Conservation (phyloP, 2,888 invertebrate species). For the Scaptomyza reducta region DNA sequence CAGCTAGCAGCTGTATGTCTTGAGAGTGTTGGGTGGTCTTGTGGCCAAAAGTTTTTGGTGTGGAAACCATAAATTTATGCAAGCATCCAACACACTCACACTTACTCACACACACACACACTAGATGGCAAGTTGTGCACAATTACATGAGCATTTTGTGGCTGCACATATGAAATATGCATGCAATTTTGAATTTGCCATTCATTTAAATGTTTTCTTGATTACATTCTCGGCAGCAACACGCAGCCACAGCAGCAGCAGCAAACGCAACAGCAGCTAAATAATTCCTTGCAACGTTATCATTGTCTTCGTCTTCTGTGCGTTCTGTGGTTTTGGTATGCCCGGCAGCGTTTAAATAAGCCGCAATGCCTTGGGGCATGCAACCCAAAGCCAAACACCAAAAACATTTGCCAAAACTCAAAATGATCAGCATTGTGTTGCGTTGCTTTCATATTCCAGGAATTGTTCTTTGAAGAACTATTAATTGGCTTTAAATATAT, state of each 20-base stretch:
- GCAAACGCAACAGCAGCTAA: slow-evolving; percentile 27
- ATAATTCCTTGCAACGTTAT: slow-evolving; percentile 66
- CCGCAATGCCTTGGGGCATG: slow-evolving; percentile 63
- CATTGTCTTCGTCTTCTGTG: slow-evolving; percentile 61
- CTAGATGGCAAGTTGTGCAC: slow-evolving; percentile 52
- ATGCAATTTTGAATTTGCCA: slow-evolving; percentile 77
- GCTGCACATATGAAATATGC: slow-evolving; percentile 76
- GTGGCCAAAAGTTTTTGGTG: slow-evolving; percentile 47
- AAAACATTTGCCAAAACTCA: slow-evolving; percentile 1
- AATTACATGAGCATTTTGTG: slow-evolving; percentile 75
- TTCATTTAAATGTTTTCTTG: slow-evolving; percentile 77
- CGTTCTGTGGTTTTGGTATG: slow-evolving; percentile 56
- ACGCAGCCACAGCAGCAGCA: slow-evolving; percentile 24
- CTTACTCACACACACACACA: not conserved
- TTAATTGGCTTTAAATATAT: too few species aligned
- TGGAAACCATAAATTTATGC: slow-evolving; percentile 67
- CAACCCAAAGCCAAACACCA: slow-evolving; percentile 24
- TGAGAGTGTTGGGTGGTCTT: slow-evolving; percentile 1
- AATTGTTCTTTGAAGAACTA: too few species aligned
- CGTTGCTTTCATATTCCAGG: too few species aligned
- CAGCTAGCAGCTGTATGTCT: slow-evolving; percentile 27
- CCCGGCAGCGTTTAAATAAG: slow-evolving; percentile 63
- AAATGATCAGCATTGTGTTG: not conserved
- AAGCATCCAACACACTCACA: slow-evolving; percentile 35
- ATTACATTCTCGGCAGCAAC: slow-evolving; percentile 64